These are phyloP conservation scores for Lepus americanus DNA, from an alignment of 2,113 vertebrate genomes.

Conservation along the genomic window DNA sequence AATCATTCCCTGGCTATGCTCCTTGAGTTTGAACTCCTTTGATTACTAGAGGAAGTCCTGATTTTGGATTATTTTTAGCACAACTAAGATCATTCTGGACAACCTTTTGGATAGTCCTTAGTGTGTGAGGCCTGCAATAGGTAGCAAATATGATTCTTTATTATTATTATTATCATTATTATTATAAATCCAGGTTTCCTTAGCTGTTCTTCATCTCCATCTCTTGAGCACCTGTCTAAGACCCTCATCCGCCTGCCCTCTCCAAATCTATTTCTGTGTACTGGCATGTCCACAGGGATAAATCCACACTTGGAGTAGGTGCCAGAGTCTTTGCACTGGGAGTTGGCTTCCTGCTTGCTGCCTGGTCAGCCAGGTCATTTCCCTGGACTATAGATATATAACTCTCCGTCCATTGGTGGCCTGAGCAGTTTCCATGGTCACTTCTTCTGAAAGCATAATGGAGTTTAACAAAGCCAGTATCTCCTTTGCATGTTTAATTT, in stretches of 20 bases:
- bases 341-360: not conserved
- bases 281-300: not conserved
- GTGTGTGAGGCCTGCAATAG: not conserved
- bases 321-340: not conserved
- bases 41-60: not conserved
- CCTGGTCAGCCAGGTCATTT: not conserved
- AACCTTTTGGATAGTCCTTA: not conserved
- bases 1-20: not conserved
- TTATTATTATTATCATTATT: not conserved
- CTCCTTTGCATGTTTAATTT: not conserved
- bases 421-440: not conserved
- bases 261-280: not conserved
- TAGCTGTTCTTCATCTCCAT: too few species aligned
- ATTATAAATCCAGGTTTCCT: not conserved
- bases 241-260: not conserved
- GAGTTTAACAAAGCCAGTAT: not conserved
- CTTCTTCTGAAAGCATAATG: not conserved
- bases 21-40: not conserved
- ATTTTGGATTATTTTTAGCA: not conserved
- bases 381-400: not conserved
- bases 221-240: not conserved
- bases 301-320: not conserved
- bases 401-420: not conserved
- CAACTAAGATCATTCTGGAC: not conserved
- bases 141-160: not conserved